Conservation (phyloP, 2,888 invertebrate genomes). For the Scaptomyza cyrtandrae region DNA sequence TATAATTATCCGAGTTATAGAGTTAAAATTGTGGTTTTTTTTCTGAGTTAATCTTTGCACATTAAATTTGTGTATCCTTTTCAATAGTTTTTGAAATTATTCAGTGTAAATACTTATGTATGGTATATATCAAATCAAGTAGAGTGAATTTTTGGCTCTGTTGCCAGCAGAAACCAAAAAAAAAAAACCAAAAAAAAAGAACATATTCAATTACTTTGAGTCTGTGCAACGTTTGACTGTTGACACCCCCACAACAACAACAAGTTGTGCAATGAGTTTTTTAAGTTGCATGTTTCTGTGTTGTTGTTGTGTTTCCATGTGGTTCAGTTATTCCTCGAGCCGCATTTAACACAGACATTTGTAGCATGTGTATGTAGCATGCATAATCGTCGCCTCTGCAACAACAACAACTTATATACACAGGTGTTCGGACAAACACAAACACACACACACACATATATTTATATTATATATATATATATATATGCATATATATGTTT, state of each 20-base stretch:
- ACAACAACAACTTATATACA: background rate
- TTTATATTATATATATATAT: too few relatives aligned
- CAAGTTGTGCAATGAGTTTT: constrained; percentile 44
- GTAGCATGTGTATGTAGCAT: background rate
- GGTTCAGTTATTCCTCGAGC: constrained; percentile 34
- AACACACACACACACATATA: background rate
- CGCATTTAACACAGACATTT: constrained; percentile 36
- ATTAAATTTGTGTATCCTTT: background rate
- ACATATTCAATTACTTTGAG: constrained; percentile 8
- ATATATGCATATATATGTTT: background rate
- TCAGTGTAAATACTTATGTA: background rate
- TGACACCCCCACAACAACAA: constrained; percentile 1
- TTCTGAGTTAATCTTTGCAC: background rate
- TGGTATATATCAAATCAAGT: background rate
- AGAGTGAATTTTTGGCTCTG: constrained; percentile 5
- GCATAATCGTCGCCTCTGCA: constrained; percentile 5
- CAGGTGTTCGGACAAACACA: constrained; percentile 8
- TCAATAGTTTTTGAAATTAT: background rate
- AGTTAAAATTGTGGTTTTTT: background rate
- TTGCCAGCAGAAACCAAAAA: background rate
- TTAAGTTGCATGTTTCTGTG: constrained; percentile 39
- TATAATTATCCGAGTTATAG: background rate
- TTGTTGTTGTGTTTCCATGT: constrained; percentile 53
- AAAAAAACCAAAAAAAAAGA: too few relatives aligned
- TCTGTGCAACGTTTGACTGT: background rate